These are phyloP conservation scores for Camponotus fellah DNA, from an alignment of 2,888 invertebrate species.

Conservation along the genomic window DNA sequence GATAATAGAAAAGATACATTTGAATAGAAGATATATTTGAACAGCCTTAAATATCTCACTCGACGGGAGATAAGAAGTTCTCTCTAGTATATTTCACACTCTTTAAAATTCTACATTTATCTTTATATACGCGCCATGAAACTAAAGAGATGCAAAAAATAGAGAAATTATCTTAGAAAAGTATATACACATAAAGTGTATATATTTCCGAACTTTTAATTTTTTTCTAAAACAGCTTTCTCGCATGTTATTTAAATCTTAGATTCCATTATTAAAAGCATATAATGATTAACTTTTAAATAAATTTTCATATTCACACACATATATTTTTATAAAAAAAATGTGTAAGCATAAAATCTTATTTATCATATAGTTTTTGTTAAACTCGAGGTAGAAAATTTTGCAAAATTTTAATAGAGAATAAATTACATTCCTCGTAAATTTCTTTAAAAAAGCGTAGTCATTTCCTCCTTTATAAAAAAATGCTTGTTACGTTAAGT, in stretches of 20 bases:
- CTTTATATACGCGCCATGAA: constrained; percentile 6
- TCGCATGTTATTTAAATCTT: not conserved
- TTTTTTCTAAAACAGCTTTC: not conserved
- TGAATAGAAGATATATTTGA: constrained; percentile 31
- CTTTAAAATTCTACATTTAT: constrained; percentile 11
- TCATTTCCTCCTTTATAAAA: constrained; percentile 27
- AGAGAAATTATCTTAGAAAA: not conserved
- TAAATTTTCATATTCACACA: not conserved
- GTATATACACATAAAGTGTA: not conserved
- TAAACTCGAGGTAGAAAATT: constrained; percentile 30
- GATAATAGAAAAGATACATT: constrained; percentile 7
- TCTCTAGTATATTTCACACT: constrained; percentile 10
- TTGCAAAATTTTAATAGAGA: not conserved
- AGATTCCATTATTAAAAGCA: not conserved
- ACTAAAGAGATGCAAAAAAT: not conserved
- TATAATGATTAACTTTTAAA: not conserved
- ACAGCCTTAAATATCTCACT: constrained; percentile 16
- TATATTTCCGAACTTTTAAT: not conserved
- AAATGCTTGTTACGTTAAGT: not conserved
- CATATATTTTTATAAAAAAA: not conserved
- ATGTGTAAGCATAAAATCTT: constrained; percentile 6
- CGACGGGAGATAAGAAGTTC: constrained; percentile 17
- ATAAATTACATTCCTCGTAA: constrained; percentile 18
- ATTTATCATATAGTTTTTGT: constrained; percentile 15
- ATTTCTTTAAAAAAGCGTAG: not conserved